Percentiles rank a stretch among this genome's conserved stretches.
Evolutionary conservation across 2,888 invertebrate genomes (phyloP).

Genomic region (Epirrhoe tristata): DNA sequence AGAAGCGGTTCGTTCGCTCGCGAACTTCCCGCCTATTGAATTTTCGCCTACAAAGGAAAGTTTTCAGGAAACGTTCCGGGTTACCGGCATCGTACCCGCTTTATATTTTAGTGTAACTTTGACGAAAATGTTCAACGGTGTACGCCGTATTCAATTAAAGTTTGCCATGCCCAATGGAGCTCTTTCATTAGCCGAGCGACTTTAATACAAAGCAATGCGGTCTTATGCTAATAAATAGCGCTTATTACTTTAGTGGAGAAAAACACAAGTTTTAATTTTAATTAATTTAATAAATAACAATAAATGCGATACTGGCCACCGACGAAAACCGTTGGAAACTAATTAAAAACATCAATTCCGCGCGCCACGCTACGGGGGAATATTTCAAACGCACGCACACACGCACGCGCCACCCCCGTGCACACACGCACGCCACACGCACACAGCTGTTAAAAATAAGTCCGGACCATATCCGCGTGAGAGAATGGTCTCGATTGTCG

Average conservation of each 20-base stretch:
- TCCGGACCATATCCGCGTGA: conserved; percentile 78
- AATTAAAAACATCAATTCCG: conserved; percentile 85
- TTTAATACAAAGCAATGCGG: conserved; percentile 33
- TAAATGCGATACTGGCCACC: conserved; percentile 72
- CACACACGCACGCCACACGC: conserved; percentile 63
- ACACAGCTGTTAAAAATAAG: conserved; percentile 81
- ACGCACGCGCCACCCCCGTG: conserved; percentile 58
- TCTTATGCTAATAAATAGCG: conserved; percentile 35
- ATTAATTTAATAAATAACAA: conserved; percentile 66
- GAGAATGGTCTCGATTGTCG: conserved; percentile 68
- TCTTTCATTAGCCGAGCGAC: conserved; percentile 36
- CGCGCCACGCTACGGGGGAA: conserved; percentile 73
- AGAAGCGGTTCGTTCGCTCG: conserved; percentile 57
- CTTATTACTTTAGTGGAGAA: conserved; percentile 33
- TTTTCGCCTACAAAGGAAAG: conserved; percentile 78
- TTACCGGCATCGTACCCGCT: conserved; percentile 65
- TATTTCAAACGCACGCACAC: conserved; percentile 81
- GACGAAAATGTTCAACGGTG: conserved; percentile 65
- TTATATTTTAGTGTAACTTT: conserved; percentile 73
- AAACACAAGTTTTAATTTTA: conserved; percentile 43
- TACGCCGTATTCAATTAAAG: conserved; percentile 65
- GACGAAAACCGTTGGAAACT: conserved; percentile 82
- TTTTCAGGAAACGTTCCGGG: conserved; percentile 78
- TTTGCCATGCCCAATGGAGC: conserved; percentile 47
- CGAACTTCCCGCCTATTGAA: conserved; percentile 77